Evolutionary conservation across 35 echinoderm and acorn worm genomes (phyloP), one percentile per base, ranked within the genome.

Genomic region (Eucidaris tribuloides): DNA sequence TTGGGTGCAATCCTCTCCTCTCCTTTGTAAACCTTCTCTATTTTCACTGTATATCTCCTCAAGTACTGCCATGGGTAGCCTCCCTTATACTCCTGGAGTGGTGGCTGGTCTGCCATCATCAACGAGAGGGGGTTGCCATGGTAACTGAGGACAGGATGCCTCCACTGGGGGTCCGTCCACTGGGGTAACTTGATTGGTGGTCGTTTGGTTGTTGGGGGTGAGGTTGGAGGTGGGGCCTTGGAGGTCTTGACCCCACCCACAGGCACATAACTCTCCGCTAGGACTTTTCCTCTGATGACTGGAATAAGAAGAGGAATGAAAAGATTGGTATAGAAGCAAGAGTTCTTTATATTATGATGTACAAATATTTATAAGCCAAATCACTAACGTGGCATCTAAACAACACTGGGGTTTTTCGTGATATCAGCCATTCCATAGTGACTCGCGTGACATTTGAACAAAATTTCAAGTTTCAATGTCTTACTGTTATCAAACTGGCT

Each of bases 21-120:
- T 39, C 85, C 85, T 35, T 88, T 88, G 85, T 81, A 88, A 27
- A 88, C 85, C 42, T 88, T 88, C 31, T 88, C 85, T 19, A 88
- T 77, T 58, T 80, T 59, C 27, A 88, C 58, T 17, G 54, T 79
- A 55, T 88, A 88, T 60, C 61, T 81, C 11, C 78, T 58, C 61
- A 30, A 66, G 38, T 80, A 65, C 13, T 79, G 76, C 85, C 85
- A 88, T 79, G 85, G 59, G 22, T 68, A 62, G 29, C 59, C 60
- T 13, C 44, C 61, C 36, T 88, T 59, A 38, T 65, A 64, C 27
- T 41, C 61, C 44, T 13, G 14, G 24, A 17, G 35, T 41, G 68
- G 68, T 7, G 68, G 36, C 37, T 74, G 28, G 44, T 74, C 68
- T 24, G 68, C 68, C 15, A 74, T 14, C 9, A 74, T 40, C 68